Evolutionary conservation across 2,113 vertebrate genomes (phyloP), one percentile per base, ranked within the genome.

Genomic region (Clarias magur): DNA sequence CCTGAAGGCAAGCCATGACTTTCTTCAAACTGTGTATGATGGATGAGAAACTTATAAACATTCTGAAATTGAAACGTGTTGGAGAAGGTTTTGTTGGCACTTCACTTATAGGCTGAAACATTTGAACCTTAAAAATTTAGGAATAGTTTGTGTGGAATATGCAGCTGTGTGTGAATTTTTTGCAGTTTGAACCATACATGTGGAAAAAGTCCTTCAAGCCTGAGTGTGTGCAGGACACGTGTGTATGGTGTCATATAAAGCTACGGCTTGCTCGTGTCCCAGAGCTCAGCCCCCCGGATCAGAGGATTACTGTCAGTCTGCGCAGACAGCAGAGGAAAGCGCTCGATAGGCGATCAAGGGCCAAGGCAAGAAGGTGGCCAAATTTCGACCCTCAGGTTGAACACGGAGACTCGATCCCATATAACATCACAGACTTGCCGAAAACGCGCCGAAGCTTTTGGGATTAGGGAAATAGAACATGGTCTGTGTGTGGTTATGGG

Each of bases 221-320:
- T 4, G 30, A 59, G 67, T 9, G 82, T 57, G 68, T 75, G 56
- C 56, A 75, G 83, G 48, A 56, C 53, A 21, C 23, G 82, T 83
- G 48, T 57, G 63, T 30, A 38, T 59, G 48, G 67, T 84, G 27
- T 57, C 53, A 4, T 75, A 27, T 76, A 19, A 76, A 72, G 83
- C 34, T 42, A 38, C 25, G 86, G 53, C 68, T 15, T 62, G 42
- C 72, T 53, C 9, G 60, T 87, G 82, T 72, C 88, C 82, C 60
- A 73, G 12, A 59, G 48, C 0, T 89, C 73, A 2, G 89, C 90
- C 80, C 70, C 38, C 30, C 19, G 6, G 57, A 62, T 89, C 75
- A 89, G 80, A 82, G 87, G 80, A 91, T 88, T 89, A 88, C 79
- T 88, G 88, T 87, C 54, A 82, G 68, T 59, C 62, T 38, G 73